These are phyloP conservation scores for Chondrosia reniformis DNA, from an alignment of 37 sponge, comb jelly and placozoan genomes.

Conservation along the genomic window DNA sequence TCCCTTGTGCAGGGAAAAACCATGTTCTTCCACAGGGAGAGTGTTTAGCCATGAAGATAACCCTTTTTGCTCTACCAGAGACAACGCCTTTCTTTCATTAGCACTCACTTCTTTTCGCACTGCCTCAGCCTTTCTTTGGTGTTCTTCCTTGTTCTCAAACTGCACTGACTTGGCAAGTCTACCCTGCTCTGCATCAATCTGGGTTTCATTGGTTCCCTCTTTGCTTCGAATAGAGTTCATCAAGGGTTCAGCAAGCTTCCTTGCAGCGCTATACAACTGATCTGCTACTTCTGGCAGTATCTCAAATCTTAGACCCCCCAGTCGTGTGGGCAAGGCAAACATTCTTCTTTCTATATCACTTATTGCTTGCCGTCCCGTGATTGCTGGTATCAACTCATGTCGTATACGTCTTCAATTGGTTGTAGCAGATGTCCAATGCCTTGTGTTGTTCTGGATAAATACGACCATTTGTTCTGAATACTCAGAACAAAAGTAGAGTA, in stretches of 20 bases:
- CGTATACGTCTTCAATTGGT: background rate
- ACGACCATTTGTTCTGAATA: background rate
- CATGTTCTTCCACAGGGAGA: too few species aligned
- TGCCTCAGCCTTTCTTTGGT: too few species aligned
- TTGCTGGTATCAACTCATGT: background rate
- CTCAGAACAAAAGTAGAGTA: background rate
- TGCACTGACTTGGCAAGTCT: too few species aligned
- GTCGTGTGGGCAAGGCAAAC: background rate
- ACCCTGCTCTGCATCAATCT: too few species aligned
- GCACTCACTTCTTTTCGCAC: too few species aligned
- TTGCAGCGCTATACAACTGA: background rate
- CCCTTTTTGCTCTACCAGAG: too few species aligned
- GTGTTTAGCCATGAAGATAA: too few species aligned
- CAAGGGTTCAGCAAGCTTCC: background rate
- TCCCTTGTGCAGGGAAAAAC: too few species aligned
- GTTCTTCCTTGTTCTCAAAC: too few species aligned
- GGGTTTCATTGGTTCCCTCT: too few species aligned
- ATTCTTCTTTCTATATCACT: background rate
- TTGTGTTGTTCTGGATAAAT: background rate
- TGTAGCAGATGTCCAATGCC: background rate
- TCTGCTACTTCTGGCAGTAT: background rate
- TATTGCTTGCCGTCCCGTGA: background rate
- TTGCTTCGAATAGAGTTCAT: background rate
- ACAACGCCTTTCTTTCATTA: too few species aligned
- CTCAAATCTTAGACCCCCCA: background rate